These are phyloP conservation scores for Pyrochroa serraticornis DNA, from an alignment of 2,888 invertebrate genomes.

Conservation along the genomic window DNA sequence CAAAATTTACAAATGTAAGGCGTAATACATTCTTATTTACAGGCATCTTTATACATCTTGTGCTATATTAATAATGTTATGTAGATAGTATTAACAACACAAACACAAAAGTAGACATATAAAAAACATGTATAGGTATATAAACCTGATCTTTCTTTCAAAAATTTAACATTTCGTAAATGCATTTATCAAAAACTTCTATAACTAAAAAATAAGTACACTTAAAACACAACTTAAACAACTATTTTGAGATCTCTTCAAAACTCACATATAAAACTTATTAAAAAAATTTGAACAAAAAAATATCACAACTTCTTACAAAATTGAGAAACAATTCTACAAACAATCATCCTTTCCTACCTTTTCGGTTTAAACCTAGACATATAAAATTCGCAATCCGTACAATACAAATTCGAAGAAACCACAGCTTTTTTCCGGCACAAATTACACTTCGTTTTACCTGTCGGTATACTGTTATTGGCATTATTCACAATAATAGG, in stretches of 20 bases:
- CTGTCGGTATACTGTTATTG: slow-evolving; percentile 51
- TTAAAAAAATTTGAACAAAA: slow-evolving; percentile 37
- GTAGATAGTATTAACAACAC: no score
- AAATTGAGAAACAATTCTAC: slow-evolving; percentile 9
- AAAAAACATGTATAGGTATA: no score
- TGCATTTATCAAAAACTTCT: slow-evolving; percentile 4
- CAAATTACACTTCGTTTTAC: slow-evolving; percentile 79
- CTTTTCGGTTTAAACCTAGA: slow-evolving; percentile 74
- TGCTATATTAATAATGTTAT: no score
- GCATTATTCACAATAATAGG: slow-evolving; percentile 55
- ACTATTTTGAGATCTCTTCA: no score
- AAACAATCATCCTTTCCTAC: slow-evolving; percentile 28
- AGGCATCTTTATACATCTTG: no score
- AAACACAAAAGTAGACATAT: no score
- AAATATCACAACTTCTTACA: slow-evolving; percentile 39
- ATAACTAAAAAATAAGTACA: not conserved
- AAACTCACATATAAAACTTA: slow-evolving; percentile 8
- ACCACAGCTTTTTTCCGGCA: slow-evolving; percentile 85
- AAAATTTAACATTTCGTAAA: slow-evolving; percentile 6
- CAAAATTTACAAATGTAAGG: no score
- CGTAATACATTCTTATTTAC: no score
- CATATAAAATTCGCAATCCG: slow-evolving; percentile 93
- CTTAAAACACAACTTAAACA: no score
- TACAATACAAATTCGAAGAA: slow-evolving; percentile 81
- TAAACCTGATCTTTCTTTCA: not conserved